Evolutionary conservation across 1,140 invertebrate genomes (phyloP), one percentile per base, ranked within the genome.

Genomic region (Leptinotarsa lineolata): DNA sequence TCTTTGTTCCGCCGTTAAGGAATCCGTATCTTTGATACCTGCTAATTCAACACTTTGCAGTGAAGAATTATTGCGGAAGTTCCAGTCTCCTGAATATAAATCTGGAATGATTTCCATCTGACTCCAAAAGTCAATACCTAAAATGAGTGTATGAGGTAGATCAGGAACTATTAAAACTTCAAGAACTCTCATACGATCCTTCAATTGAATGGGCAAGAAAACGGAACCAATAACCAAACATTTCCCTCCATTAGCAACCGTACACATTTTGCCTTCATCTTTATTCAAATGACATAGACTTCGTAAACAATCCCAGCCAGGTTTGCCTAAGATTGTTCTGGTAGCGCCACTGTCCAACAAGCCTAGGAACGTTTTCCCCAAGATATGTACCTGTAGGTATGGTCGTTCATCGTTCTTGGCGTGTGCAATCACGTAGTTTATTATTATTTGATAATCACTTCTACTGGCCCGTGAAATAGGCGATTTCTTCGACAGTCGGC

Each of bases 121-220:
- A 16, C 18, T 12, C 66, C 72, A 73, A 65, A 74, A 74, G 39
- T 74, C 72, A 21, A 54, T 30, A 15, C 72, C 72, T 30, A 70
- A 61, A 63, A 74, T 70, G 13, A 74, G 59, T 39, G 22, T 3
- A 44, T 45, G 64, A 30, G 15, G 13, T 15, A 67, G 4, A 1
- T 67, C 64, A 4, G 39, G 39, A 16, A 67, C 39, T 13, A 67
- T 16, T 13, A 67, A 45, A 70, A 54, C 20, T 16, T 20, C 20
- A 54, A 30, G 12, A n/a, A 24, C 12, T 30, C 30, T 18, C 48
- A 20, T 16, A 58, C 21, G 48, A 74, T 46, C 58, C 45, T 54
- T 68, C 4, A 48, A 21, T 58, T 16, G 6, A 39, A 67, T 20
- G 15, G 64, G 64, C 12, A 18, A 12, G 3, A 12, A 11, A 21